These are phyloP conservation scores for Pseudolycoriella hygida DNA, from an alignment of 2,888 invertebrate genomes.

Conservation along the genomic window DNA sequence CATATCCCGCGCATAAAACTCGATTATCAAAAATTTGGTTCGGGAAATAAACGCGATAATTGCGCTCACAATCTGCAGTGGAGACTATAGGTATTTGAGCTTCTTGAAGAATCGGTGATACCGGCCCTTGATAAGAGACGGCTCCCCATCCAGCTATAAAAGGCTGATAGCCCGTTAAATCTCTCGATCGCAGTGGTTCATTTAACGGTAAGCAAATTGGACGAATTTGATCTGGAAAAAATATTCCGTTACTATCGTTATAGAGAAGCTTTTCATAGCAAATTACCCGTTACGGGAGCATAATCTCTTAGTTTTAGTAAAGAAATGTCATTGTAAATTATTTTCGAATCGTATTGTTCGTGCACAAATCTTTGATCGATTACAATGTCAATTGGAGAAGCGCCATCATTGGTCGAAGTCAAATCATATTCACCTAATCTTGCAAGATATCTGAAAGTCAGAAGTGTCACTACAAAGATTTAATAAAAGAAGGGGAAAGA, in stretches of 20 bases:
- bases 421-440: slow-evolving; percentile 66
- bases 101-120: slow-evolving; percentile 30
- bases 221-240: slow-evolving; percentile 37
- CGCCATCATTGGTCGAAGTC: slow-evolving; percentile 38
- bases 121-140: slow-evolving; percentile 26
- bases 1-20: slow-evolving; percentile 25
- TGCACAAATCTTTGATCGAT: slow-evolving; percentile 44
- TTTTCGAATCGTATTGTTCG: slow-evolving; percentile 42
- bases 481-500: not conserved
- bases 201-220: slow-evolving; percentile 60
- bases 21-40: slow-evolving; percentile 11
- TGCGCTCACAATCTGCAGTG: slow-evolving; percentile 26
- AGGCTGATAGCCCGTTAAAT: slow-evolving; percentile 39
- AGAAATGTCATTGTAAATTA: slow-evolving; percentile 62
- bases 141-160: slow-evolving; percentile 76
- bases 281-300: slow-evolving; percentile 17
- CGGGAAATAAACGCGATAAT: slow-evolving; percentile 22
- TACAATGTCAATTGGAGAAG: slow-evolving; percentile 40
- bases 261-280: not conserved
- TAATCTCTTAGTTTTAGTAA: slow-evolving; percentile 39
- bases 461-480: not conserved
- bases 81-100: slow-evolving; percentile 27
- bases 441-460: slow-evolving; percentile 36
- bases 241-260: no score
- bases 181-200: slow-evolving; percentile 31